Conservation (phyloP, 2,888 invertebrate species). For the Coleophora flavipennella region DNA sequence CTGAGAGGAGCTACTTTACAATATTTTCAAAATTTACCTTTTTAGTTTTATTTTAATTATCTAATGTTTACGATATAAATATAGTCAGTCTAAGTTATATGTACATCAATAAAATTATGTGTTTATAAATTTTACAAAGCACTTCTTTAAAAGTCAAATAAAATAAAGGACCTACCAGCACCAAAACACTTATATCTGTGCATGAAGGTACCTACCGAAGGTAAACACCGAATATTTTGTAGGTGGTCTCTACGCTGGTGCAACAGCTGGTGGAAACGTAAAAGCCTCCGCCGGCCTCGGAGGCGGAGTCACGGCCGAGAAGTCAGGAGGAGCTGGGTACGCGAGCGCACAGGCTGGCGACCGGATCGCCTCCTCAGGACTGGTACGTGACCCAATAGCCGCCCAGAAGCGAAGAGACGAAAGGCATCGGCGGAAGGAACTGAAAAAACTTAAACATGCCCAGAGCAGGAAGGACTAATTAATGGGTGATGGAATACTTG, state of each 20-base stretch:
- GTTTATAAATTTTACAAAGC: no score
- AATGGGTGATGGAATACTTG: constrained; percentile 10
- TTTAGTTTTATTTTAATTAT: no score
- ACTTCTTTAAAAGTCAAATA: no score
- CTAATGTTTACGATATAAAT: no score
- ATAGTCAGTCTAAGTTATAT: no score
- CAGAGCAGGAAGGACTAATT: constrained; percentile 7
- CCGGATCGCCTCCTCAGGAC: constrained; percentile 35
- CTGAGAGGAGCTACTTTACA: no score
- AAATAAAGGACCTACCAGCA: no score
- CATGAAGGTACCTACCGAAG: no score
- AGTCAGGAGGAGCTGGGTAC: constrained; percentile 48
- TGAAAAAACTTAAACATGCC: constrained; percentile 20
- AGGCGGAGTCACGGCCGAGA: constrained; percentile 52
- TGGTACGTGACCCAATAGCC: constrained; percentile 47
- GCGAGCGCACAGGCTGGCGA: constrained; percentile 53
- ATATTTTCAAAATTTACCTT: no score
- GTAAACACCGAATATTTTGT: constrained; percentile 3
- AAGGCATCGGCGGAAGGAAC: constrained; percentile 28
- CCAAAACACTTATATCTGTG: no score
- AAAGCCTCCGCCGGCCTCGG: constrained; percentile 64
- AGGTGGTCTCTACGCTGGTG: constrained; percentile 74
- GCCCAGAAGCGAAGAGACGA: constrained; percentile 37
- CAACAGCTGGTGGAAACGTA: constrained; percentile 71
- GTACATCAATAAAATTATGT: no score